phyloP scores from a whole-genome alignment of 2,113 vertebrate genomes.

The Beaufortia kweichowensis region DNA sequence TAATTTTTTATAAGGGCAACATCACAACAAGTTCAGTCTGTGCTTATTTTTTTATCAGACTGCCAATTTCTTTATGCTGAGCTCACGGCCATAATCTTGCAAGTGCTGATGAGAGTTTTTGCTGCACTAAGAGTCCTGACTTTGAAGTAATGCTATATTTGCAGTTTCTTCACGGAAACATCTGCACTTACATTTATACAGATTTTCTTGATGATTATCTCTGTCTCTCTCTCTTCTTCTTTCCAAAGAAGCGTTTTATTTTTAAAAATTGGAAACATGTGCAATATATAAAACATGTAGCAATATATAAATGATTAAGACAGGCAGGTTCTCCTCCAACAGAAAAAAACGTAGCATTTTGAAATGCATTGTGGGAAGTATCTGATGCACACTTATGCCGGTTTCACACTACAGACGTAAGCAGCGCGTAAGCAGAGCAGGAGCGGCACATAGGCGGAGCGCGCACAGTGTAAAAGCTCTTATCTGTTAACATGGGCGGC shows the following conservation, averaged over 20 bases:
- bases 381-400: no score
- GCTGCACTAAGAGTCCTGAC: neutral
- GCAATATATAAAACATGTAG: no score
- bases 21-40: conserved; percentile 1
- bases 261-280: conserved; percentile 38
- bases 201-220: conserved; percentile 7
- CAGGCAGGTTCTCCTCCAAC: no score
- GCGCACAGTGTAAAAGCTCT: no score
- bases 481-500: no score
- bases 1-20: neutral
- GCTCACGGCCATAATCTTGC: conserved; percentile 6
- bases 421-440: no score
- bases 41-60: neutral
- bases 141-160: neutral
- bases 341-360: no score
- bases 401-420: no score
- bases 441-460: no score
- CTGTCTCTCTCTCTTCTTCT: conserved; percentile 30
- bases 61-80: conserved; percentile 36
- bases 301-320: no score
- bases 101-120: neutral
- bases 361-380: neutral
- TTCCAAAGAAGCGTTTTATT: conserved; percentile 42
- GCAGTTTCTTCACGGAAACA: conserved; percentile 4
- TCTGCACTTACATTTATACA: conserved; percentile 10